A percentile compares a stretch with the other conserved stretches of the same genome.
These are phyloP conservation scores for Oreohelix idahoensis DNA, from an alignment of 1,140 invertebrate genomes.

Conservation along the genomic window DNA sequence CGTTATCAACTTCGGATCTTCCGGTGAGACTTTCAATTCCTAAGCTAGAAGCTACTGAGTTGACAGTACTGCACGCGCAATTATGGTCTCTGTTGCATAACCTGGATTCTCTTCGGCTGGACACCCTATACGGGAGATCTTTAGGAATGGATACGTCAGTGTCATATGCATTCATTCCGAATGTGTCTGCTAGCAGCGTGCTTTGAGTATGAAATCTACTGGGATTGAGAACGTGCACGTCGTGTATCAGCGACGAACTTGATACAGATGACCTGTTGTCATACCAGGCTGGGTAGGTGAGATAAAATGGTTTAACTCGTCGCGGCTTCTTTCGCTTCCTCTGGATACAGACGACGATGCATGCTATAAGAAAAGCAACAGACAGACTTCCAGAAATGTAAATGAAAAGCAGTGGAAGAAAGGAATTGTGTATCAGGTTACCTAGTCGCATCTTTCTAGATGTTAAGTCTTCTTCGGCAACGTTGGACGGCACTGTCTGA, in stretches of 20 bases:
- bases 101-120: neutral
- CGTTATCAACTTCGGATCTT: neutral
- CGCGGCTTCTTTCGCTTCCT: neutral
- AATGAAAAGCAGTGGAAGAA: slow-evolving; percentile 20
- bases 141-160: neutral
- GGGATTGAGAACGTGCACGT: neutral
- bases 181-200: neutral
- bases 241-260: neutral
- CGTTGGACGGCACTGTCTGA: neutral
- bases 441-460: neutral
- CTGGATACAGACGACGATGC: slow-evolving; percentile 8
- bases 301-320: slow-evolving; percentile 1
- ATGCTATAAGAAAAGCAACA: slow-evolving; percentile 6
- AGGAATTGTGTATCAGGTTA: slow-evolving; percentile 6
- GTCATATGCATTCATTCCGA: neutral
- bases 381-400: slow-evolving; percentile 19
- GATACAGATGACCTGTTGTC: slow-evolving; percentile 14
- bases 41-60: neutral
- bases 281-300: slow-evolving; percentile 3
- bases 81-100: neutral
- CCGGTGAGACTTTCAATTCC: neutral
- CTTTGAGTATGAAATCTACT: neutral
- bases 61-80: neutral
- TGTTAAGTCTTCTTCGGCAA: no score
- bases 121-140: neutral